Evolutionary conservation across 2,888 invertebrate species (phyloP).

Genomic region (Baccha elongata): DNA sequence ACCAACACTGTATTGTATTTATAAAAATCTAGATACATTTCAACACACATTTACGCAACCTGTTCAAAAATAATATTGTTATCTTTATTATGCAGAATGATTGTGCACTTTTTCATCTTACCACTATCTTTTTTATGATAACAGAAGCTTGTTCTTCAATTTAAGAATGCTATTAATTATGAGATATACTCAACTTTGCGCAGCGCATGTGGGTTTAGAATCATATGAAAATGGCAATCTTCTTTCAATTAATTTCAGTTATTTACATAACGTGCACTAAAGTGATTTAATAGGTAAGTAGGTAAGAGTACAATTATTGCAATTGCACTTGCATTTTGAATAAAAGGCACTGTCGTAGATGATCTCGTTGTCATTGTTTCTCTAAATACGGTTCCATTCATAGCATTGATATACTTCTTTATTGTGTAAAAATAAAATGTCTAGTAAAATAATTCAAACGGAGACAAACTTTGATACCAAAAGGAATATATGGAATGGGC

Average conservation of each 20-base stretch:
- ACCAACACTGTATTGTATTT: too few relatives aligned
- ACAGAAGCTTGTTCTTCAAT: background rate
- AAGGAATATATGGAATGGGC: conserved; percentile 39
- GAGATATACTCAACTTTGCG: background rate
- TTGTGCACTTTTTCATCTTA: background rate
- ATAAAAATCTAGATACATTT: too few relatives aligned
- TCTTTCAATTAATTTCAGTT: background rate
- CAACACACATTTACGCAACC: too few relatives aligned
- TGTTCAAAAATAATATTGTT: background rate
- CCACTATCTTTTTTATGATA: background rate
- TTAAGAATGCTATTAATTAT: background rate
- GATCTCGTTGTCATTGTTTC: background rate
- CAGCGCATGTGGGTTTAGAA: background rate
- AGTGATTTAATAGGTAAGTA: too few relatives aligned
- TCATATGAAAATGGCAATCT: background rate
- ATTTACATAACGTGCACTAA: conserved; percentile 16
- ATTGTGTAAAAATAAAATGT: background rate
- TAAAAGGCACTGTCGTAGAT: conserved; percentile 1
- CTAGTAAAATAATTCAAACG: background rate
- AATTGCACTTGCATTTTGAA: background rate
- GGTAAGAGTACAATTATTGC: background rate
- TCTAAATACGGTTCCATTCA: background rate
- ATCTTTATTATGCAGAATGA: background rate
- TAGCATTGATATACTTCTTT: too few relatives aligned
- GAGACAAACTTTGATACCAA: conserved; percentile 12